These are phyloP conservation scores for Ispidina picta DNA, from an alignment of 2,797 vertebrate species.

Conservation along the genomic window DNA sequence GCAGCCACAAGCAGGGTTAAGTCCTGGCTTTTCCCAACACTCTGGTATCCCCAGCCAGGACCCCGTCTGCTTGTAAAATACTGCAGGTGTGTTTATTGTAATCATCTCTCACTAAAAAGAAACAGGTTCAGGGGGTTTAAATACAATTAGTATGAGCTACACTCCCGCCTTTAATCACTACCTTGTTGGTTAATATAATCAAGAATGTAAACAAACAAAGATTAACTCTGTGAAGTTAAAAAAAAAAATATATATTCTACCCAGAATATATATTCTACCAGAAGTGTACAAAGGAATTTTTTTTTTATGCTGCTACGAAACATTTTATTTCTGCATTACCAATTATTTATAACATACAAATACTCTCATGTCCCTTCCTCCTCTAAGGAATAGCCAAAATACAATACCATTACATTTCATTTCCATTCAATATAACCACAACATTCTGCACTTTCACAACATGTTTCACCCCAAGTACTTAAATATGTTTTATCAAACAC, in stretches of 20 bases:
- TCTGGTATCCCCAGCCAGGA: background rate
- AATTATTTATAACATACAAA: conserved; percentile 6
- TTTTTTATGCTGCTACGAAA: background rate
- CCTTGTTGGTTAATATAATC: conserved; percentile 4
- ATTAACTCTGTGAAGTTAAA: conserved; percentile 10
- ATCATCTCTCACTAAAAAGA: conserved; percentile 26
- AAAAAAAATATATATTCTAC: background rate
- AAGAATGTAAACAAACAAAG: conserved; percentile 35
- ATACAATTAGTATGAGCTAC: background rate
- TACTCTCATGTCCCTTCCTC: background rate
- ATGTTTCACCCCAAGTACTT: background rate
- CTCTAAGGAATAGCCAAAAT: background rate
- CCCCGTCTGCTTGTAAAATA: background rate
- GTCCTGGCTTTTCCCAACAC: background rate
- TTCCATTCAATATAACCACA: background rate
- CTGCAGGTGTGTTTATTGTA: conserved; percentile 82
- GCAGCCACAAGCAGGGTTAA: background rate
- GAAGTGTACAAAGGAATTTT: conserved; percentile 16
- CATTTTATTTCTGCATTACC: background rate
- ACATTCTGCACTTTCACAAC: background rate
- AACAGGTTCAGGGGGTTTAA: background rate
- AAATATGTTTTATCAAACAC: fast-evolving
- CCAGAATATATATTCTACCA: background rate
- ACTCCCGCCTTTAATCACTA: conserved; percentile 56
- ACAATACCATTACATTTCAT: background rate